Conservation (phyloP, 1,140 invertebrate genomes). For the Mesaphorura yosii region DNA sequence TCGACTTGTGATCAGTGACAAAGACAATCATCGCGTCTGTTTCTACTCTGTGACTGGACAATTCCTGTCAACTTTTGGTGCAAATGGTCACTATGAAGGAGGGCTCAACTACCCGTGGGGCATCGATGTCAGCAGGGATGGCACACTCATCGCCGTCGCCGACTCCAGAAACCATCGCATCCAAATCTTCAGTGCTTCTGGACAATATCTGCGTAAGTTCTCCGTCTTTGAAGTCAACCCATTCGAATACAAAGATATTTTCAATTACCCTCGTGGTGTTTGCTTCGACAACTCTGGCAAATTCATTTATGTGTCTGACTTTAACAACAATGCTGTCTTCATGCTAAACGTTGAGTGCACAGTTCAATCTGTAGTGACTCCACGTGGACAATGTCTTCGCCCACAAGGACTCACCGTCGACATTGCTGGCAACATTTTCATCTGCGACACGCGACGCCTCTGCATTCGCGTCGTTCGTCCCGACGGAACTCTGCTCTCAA, state of each 20-base stretch:
- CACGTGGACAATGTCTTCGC: background rate
- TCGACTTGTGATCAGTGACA: constrained; percentile 81
- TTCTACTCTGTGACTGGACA: constrained; percentile 65
- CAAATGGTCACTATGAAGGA: background rate
- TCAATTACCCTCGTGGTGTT: constrained; percentile 3
- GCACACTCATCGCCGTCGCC: background rate
- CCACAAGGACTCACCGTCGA: constrained; percentile 9
- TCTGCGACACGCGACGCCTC: background rate
- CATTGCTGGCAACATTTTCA: background rate
- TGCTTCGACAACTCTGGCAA: constrained; percentile 2
- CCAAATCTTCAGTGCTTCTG: constrained; percentile 1
- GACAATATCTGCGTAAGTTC: constrained; percentile 1
- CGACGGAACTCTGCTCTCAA: background rate
- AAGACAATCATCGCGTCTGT: constrained; percentile 89
- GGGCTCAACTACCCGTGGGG: constrained; percentile 4
- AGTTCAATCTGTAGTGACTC: background rate
- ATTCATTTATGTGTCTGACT: background rate
- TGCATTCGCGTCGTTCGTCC: background rate
- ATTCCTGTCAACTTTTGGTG: constrained; percentile 50
- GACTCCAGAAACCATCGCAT: constrained; percentile 10
- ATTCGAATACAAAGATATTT: background rate
- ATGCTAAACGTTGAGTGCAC: background rate
- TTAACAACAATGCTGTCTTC: constrained; percentile 1
- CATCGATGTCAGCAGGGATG: background rate
- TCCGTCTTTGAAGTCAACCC: constrained; percentile 2